Evolutionary conservation across 2,797 vertebrate genomes (phyloP), one percentile per base, ranked within the genome.

Genomic region (Coendou prehensilis): DNA sequence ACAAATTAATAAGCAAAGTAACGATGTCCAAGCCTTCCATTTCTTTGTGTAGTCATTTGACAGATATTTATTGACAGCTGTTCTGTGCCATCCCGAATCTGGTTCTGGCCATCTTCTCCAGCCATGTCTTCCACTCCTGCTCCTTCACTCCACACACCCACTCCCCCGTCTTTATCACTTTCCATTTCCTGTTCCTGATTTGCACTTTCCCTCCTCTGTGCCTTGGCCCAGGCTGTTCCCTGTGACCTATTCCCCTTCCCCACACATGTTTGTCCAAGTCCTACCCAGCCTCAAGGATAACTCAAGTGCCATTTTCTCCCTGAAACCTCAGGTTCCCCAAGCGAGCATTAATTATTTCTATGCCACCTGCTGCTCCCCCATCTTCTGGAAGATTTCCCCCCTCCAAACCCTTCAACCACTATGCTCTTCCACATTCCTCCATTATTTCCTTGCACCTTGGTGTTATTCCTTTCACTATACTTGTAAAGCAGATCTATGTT

Each of bases 1-100:
- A 64, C 17, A 93, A 96, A 94, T 2, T 76, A 33, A 91, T 1
- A 85, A 45, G 75, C 14, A n/a, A 64, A 96, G 56, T 10, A 87
- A 59, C 6, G 20, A 23, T 10, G 45, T n/a, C 73, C 37, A 73
- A 45, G 30, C 17, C 37, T 54, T 76, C 47, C 87, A 22, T 91
- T 71, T 57, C 20, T 81, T 37, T 61, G n/a, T 13, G 33, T 41
- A 52, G 22, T 67, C 84, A 63, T 7, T 63, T 83, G 69, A 67
- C 59, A 75, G 14, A n/a, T 79, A 73, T 41, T 33, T n/a, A 56
- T 15, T 33, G 45, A 76, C 4, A 11, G 26, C 50, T 75, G 71
- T 20, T 89, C 45, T 45, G 57, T 22, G 57, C 56, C 63, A 61
- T 26, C 28, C 45, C 47, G 56, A 13, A 3, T 9, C 37, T n/a